phyloP scores from a whole-genome alignment of 2,797 vertebrate species.

The Glossophaga mutica region DNA sequence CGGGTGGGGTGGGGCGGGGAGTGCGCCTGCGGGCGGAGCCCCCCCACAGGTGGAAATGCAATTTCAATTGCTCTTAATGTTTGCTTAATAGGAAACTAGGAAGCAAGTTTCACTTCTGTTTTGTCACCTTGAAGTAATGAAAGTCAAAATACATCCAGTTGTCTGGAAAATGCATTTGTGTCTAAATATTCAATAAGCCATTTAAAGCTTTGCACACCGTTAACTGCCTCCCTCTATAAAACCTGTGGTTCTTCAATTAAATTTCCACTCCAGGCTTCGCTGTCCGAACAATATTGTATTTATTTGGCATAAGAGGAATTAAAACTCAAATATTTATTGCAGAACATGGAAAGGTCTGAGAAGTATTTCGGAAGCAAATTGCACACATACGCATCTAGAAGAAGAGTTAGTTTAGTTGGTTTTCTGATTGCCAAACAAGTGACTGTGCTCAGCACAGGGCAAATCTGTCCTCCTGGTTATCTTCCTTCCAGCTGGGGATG shows the following conservation, averaged over 20 bases:
- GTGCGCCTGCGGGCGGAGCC: too few species aligned
- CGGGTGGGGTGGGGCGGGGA: too few species aligned
- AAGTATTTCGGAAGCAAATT: neutral
- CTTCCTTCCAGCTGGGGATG: neutral
- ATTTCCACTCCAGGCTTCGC: conserved; percentile 38
- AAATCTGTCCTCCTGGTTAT: neutral
- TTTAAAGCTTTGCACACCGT: conserved; percentile 19
- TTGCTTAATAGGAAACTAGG: neutral
- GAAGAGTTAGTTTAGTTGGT: neutral
- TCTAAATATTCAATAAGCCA: conserved; percentile 45
- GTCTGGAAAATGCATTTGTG: conserved; percentile 31
- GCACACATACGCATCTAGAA: neutral
- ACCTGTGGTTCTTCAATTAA: conserved; percentile 6
- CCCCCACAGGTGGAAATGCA: neutral
- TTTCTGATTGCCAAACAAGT: neutral
- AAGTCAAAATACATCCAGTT: conserved; percentile 31
- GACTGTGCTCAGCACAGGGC: neutral
- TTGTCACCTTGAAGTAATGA: conserved; percentile 31
- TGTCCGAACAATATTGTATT: conserved; percentile 32
- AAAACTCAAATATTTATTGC: conserved; percentile 46
- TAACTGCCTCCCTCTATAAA: neutral
- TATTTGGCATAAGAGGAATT: conserved; percentile 46
- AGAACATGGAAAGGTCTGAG: neutral
- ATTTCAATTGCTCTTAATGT: neutral
- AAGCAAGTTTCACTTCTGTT: neutral